A percentile compares a stretch with the other conserved stretches of the same genome.
Evolutionary conservation across 2,797 vertebrate genomes (phyloP).

Genomic region (Catamblyrhynchus diadema): DNA sequence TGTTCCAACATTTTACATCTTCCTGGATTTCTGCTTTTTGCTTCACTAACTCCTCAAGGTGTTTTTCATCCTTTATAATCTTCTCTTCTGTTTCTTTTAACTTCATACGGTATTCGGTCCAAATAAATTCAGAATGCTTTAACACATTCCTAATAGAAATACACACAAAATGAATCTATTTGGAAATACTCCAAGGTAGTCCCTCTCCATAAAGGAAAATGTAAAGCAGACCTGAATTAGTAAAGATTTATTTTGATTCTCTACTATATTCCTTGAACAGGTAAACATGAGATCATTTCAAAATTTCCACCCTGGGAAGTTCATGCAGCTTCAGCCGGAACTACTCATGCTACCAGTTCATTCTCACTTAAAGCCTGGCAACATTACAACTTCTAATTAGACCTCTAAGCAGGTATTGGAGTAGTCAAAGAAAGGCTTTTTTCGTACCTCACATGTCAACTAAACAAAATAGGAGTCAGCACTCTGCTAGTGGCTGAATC

Average conservation of each 20-base stretch:
- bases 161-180: slow-evolving; percentile 43
- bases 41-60: slow-evolving; percentile 54
- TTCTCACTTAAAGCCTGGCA: not conserved
- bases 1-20: slow-evolving; percentile 60
- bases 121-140: slow-evolving; percentile 49
- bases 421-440: not conserved
- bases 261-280: slow-evolving; percentile 15
- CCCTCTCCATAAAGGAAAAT: slow-evolving; percentile 49
- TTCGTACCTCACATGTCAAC: not conserved
- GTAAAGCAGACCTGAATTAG: slow-evolving; percentile 58
- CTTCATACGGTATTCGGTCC: slow-evolving; percentile 52
- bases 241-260: slow-evolving; percentile 58
- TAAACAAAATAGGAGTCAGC: not conserved
- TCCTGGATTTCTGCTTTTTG: slow-evolving; percentile 64
- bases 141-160: slow-evolving; percentile 65
- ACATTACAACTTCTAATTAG: not conserved
- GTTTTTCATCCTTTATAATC: slow-evolving; percentile 66
- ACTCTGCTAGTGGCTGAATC: not conserved
- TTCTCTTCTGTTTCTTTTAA: slow-evolving; percentile 60
- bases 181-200: slow-evolving; percentile 55
- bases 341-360: not conserved
- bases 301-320: not conserved
- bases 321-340: not conserved
- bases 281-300: slow-evolving; percentile 18
- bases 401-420: not conserved